Conservation (phyloP, 2,113 vertebrate species). For the Scolopax mira region DNA sequence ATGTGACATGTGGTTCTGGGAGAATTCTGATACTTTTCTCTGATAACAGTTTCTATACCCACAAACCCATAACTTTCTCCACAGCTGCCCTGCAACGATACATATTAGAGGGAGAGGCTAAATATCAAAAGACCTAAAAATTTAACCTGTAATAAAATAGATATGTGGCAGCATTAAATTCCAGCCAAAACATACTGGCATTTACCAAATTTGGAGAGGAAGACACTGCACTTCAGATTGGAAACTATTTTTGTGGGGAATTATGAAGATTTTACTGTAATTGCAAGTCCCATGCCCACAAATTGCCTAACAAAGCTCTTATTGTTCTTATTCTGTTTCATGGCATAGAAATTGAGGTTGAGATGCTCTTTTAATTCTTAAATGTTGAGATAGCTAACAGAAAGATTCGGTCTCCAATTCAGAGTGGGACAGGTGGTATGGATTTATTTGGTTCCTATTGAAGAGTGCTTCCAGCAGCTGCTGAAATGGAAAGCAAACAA, state of each 20-base stretch:
- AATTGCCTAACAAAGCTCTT: conserved; percentile 27
- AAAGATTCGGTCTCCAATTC: not conserved
- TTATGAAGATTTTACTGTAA: conserved; percentile 16
- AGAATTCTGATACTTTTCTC: not conserved
- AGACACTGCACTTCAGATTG: not conserved
- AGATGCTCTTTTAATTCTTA: conserved; percentile 8
- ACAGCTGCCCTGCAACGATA: not conserved
- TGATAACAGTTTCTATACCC: not conserved
- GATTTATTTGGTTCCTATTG: conserved; percentile 21
- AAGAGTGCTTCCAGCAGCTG: conserved; percentile 43
- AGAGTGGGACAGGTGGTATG: conserved; percentile 14
- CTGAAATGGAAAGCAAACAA: conserved; percentile 39
- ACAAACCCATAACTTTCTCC: not conserved
- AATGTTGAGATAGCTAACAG: not conserved
- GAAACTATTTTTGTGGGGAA: not conserved
- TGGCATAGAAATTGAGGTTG: not conserved
- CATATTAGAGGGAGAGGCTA: not conserved
- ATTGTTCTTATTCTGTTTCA: not conserved
- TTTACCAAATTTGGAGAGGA: not conserved
- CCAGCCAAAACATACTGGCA: not conserved
- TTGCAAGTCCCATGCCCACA: conserved; percentile 1
- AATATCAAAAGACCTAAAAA: not conserved
- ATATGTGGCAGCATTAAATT: not conserved
- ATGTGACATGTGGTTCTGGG: not conserved
- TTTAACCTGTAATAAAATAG: not conserved